phyloP scores from a whole-genome alignment of 2,888 invertebrate genomes.

The Scrobipalpa atriplicella region DNA sequence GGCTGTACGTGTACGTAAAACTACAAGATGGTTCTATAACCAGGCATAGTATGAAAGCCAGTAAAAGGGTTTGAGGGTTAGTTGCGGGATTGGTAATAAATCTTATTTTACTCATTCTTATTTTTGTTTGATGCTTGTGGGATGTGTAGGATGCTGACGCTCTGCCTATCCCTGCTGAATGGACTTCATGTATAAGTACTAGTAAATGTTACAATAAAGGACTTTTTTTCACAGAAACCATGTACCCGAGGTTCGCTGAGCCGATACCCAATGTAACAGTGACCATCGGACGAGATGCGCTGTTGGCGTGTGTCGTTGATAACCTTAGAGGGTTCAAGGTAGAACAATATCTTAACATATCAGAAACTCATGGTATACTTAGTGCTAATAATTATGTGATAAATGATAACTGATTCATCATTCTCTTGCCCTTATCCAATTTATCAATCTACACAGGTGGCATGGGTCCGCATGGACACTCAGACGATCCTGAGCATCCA shows the following conservation, averaged over 20 bases:
- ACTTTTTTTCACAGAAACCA: conserved; percentile 80
- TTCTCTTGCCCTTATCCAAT: too few relatives aligned
- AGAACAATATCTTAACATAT: conserved; percentile 36
- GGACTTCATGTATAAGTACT: too few relatives aligned
- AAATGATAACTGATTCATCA: too few relatives aligned
- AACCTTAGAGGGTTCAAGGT: conserved; percentile 94
- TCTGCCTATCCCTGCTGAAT: too few relatives aligned
- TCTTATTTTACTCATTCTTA: too few relatives aligned
- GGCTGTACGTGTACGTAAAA: too few relatives aligned
- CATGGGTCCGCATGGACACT: conserved; percentile 96
- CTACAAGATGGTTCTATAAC: too few relatives aligned
- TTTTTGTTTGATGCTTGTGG: too few relatives aligned
- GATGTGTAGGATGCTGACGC: too few relatives aligned
- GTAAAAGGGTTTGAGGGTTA: too few relatives aligned
- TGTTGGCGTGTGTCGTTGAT: conserved; percentile 94
- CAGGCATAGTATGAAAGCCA: too few relatives aligned
- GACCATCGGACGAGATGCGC: conserved; percentile 92
- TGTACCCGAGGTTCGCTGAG: conserved; percentile 92
- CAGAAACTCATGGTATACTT: neutral
- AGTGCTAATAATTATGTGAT: neutral
- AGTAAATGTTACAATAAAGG: neutral
- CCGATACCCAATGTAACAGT: conserved; percentile 96
- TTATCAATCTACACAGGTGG: conserved; percentile 83
- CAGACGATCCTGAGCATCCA: conserved; percentile 96
- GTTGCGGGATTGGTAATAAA: too few relatives aligned